A percentile compares a stretch with the other conserved stretches of the same genome.
phyloP scores from a whole-genome alignment of 2,797 vertebrate species.

The Phoxinus dragarum region DNA sequence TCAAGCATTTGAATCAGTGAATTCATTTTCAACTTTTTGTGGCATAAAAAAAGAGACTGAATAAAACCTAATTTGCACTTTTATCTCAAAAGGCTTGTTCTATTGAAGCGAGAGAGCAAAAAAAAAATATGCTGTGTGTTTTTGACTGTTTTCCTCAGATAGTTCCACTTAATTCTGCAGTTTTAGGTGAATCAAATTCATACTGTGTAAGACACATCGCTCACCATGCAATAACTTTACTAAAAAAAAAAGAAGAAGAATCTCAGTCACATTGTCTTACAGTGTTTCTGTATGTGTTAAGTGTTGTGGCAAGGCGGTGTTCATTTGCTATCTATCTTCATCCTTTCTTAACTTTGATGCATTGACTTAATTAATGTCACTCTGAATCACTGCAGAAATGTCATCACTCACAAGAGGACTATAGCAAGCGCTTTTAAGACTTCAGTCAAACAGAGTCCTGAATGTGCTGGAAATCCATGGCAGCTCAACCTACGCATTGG shows the following conservation, averaged over 20 bases:
- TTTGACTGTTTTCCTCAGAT: slow-evolving; percentile 42
- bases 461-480: neutral
- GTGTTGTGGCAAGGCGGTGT: neutral
- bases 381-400: neutral
- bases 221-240: slow-evolving; percentile 62
- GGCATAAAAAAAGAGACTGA: neutral
- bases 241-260: slow-evolving; percentile 59
- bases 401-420: neutral
- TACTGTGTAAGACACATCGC: slow-evolving; percentile 57
- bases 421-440: slow-evolving; percentile 3
- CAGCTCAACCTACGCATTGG: neutral
- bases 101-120: neutral
- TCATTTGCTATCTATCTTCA: neutral
- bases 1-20: neutral
- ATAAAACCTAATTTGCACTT: slow-evolving; percentile 15
- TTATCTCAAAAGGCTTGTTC: slow-evolving; percentile 16
- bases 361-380: slow-evolving; percentile 21
- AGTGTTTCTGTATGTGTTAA: slow-evolving; percentile 45
- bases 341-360: neutral
- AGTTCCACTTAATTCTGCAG: slow-evolving; percentile 61
- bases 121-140: neutral
- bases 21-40: neutral
- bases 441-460: neutral
- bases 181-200: slow-evolving; percentile 67
- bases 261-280: slow-evolving; percentile 62